Percentiles rank a stretch among this genome's conserved stretches.
phyloP scores from a whole-genome alignment of 1,140 invertebrate genomes.

The Geopemphigus sp. region DNA sequence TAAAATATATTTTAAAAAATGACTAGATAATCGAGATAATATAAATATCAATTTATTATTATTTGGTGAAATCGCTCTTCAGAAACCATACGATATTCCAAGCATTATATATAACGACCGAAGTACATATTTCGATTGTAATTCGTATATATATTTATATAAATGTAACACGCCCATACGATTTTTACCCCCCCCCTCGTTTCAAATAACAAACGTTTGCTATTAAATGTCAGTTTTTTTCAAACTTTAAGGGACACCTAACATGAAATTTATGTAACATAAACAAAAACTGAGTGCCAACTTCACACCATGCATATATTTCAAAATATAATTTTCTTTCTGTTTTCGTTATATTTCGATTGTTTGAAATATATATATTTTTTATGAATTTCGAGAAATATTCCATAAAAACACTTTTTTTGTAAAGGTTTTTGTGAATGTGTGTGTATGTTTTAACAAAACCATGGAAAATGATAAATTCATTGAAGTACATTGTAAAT shows the following conservation, averaged over 20 bases:
- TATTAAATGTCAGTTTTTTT: background rate
- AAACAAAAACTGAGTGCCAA: background rate
- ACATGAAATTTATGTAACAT: background rate
- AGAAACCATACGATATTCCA: too few species aligned
- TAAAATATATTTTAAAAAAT: too few species aligned
- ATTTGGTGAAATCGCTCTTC: too few species aligned
- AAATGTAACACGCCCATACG: too few species aligned
- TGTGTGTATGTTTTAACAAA: background rate
- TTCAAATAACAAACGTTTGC: slow-evolving; percentile 3
- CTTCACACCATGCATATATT: background rate
- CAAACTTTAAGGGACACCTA: background rate
- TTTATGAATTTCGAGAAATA: background rate
- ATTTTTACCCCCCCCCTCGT: too few species aligned
- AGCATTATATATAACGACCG: too few species aligned
- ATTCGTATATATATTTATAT: too few species aligned
- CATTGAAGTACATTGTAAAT: too few species aligned
- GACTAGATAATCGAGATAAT: too few species aligned
- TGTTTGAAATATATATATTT: background rate
- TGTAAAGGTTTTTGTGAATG: background rate
- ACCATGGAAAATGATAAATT: background rate
- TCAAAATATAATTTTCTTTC: background rate
- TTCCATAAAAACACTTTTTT: background rate
- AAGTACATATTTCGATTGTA: too few species aligned
- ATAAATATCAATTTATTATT: too few species aligned
- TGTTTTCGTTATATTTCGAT: background rate